Base-by-base conservation (phyloP, 2,797 vertebrate species). In the Parauchenoglanis punctatus region DNA sequence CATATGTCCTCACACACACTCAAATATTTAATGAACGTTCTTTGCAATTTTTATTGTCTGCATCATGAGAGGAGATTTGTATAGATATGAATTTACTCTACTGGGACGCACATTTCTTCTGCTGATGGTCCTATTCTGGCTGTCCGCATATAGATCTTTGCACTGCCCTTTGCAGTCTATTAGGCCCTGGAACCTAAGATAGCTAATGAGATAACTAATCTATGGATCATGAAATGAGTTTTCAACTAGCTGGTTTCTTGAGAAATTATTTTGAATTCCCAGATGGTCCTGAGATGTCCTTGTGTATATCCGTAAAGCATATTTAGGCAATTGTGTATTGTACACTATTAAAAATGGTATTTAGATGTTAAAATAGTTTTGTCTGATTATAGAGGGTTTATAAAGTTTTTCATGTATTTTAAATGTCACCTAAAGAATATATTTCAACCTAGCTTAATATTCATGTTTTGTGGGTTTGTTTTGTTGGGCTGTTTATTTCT, bases 1-100 rank as follows among this genome's bases (percentile, higher is more conserved):
- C 73, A 83, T 87, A 65, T 82, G 61, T 67, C 59, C 59, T 49
- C 81, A 90, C 88, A 81, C 90, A 88, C 28, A 68, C 3, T 44
- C 73, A 63, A 77, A 89, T 89, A 81, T 87, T 90, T 87, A 20
- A 88, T 86, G 40, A 61, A n/a, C 68, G 17, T 40, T 86, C 23
- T 81, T 86, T 31, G 20, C 8, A 1, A 7, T 31, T 46, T n/a
- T 77, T 83, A 85, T 70, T 46, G 59, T 83, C 46, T 88, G n/a
- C 17, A 85, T 85, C 59, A n/a, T 11, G 67, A 49, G 54, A 83
- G 70, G 70, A 56, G 20, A 75, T 89, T 85, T 40, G 72, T 78
- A 28, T 83, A 73, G 13, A 85, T 6, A 73, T 58, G 18, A 68
- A 40, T 83, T 73, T 63, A 54, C 63, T 83, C 7, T 63, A 73